phyloP scores from a whole-genome alignment of 2,113 vertebrate genomes.

The Actinemys pallida region DNA sequence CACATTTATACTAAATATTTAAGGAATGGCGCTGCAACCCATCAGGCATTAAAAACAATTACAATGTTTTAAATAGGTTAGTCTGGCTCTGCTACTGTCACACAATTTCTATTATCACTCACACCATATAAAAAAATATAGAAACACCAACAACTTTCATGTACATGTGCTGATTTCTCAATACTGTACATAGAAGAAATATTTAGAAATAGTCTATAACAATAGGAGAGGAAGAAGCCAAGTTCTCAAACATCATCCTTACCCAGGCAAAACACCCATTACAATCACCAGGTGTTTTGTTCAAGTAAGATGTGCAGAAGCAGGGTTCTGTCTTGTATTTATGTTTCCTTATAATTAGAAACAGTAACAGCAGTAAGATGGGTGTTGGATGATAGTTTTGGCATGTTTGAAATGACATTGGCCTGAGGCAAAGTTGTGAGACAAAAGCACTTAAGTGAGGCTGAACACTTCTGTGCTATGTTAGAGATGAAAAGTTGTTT shows the following conservation, averaged over 20 bases:
- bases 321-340: not conserved
- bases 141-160: not conserved
- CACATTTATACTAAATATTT: not conserved
- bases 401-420: not conserved
- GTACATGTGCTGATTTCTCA: not conserved
- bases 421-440: slow-evolving; percentile 37
- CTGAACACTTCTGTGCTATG: not conserved
- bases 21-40: not conserved
- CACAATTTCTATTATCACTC: not conserved
- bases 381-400: not conserved
- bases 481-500: not conserved
- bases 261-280: accelerated
- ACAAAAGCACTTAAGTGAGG: not conserved
- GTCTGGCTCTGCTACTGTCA: not conserved
- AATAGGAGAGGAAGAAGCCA: accelerated
- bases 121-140: not conserved
- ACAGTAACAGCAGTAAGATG: not conserved
- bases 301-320: not conserved
- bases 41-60: not conserved
- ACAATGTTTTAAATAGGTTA: not conserved
- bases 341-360: not conserved
- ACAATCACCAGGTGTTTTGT: not conserved
- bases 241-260: not conserved
- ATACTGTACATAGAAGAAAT: not conserved
- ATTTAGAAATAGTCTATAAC: not conserved